These are phyloP conservation scores for Willisornis vidua DNA, from an alignment of 2,113 vertebrate species.

Conservation along the genomic window DNA sequence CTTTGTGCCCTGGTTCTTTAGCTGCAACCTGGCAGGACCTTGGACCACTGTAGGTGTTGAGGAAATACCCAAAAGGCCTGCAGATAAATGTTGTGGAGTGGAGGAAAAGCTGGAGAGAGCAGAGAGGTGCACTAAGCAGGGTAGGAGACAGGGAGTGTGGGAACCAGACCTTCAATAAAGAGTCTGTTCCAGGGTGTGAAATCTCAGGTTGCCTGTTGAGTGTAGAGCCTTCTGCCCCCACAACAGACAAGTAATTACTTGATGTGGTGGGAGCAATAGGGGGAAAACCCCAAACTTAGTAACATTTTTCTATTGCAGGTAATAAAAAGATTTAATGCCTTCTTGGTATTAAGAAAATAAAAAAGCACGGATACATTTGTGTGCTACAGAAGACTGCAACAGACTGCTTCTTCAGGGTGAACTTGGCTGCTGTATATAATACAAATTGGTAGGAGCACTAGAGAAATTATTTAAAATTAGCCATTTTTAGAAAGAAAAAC, in stretches of 20 bases:
- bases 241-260: neutral
- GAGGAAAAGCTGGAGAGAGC: neutral
- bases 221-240: neutral
- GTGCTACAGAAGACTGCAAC: neutral
- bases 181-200: neutral
- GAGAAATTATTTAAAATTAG: rapidly evolving
- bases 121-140: rapidly evolving
- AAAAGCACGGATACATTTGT: rapidly evolving
- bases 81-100: too few relatives aligned
- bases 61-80: neutral
- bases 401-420: neutral
- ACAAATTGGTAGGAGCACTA: neutral
- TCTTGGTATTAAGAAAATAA: neutral
- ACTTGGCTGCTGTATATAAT: neutral
- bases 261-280: neutral
- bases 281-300: neutral
- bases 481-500: neutral
- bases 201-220: neutral
- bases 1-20: neutral
- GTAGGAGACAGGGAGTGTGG: neutral
- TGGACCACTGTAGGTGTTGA: neutral
- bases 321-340: conserved; percentile 17
- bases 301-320: conserved; percentile 9
- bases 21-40: neutral
- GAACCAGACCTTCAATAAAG: neutral